These are phyloP conservation scores for Pachyramphus minor DNA, from an alignment of 2,113 vertebrate species.

Conservation along the genomic window DNA sequence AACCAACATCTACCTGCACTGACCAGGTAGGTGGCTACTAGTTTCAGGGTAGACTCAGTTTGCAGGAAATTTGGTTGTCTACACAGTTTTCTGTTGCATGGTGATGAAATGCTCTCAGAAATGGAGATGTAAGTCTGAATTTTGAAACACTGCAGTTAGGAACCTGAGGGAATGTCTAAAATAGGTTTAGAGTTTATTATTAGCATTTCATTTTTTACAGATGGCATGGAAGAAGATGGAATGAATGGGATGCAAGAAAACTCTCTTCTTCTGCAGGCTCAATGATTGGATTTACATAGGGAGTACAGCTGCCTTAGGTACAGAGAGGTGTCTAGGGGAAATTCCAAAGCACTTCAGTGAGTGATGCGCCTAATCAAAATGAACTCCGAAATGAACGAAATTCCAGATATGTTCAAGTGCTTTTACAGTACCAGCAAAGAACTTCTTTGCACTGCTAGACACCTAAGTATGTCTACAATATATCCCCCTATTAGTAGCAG, in stretches of 20 bases:
- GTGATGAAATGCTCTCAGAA: neutral
- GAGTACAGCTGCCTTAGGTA: neutral
- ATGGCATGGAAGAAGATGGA: neutral
- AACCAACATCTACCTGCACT: neutral
- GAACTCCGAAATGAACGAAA: neutral
- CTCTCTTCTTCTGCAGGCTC: neutral
- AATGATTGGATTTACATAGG: neutral
- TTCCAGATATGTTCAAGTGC: neutral
- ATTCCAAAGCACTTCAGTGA: neutral
- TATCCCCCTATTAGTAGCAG: neutral
- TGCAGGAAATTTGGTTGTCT: neutral
- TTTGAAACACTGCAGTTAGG: neutral
- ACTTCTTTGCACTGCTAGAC: neutral
- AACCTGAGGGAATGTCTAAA: neutral
- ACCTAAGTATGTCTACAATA: neutral
- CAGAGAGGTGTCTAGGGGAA: neutral
- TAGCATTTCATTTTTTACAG: constrained; percentile 16
- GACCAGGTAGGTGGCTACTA: neutral
- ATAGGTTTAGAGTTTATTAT: constrained; percentile 1
- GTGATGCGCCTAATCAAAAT: neutral
- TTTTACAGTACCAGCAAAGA: neutral
- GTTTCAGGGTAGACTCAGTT: neutral
- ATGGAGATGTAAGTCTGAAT: neutral
- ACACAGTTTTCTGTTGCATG: neutral
- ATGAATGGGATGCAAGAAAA: neutral